phyloP scores from a whole-genome alignment of 2,797 vertebrate genomes.

The Xiphorhynchus erythropygius region DNA sequence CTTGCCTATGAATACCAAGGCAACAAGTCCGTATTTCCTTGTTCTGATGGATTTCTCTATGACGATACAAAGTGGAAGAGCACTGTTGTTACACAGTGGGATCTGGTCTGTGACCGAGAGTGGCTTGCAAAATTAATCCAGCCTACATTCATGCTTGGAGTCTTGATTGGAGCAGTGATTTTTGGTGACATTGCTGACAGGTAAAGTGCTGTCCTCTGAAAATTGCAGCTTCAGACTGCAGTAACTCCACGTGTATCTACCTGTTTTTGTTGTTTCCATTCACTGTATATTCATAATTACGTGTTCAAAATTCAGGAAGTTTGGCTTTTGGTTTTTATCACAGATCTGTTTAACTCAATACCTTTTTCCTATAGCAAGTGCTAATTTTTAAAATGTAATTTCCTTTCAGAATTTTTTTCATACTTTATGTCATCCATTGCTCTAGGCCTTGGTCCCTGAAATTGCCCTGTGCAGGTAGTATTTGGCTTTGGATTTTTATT shows the following conservation, averaged over 20 bases:
- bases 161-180: slow-evolving; percentile 88
- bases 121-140: slow-evolving; percentile 91
- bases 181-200: slow-evolving; percentile 94
- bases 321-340: background rate
- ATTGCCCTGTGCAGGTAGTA: background rate
- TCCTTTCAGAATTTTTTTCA: background rate
- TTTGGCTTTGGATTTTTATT: background rate
- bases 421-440: background rate
- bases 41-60: slow-evolving; percentile 81
- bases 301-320: background rate
- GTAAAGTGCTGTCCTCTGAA: slow-evolving; percentile 71
- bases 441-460: background rate
- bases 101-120: slow-evolving; percentile 89
- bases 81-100: slow-evolving; percentile 89
- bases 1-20: slow-evolving; percentile 80
- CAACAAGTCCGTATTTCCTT: slow-evolving; percentile 79
- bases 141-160: slow-evolving; percentile 92
- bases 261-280: background rate
- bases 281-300: background rate
- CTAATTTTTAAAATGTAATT: background rate
- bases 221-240: background rate
- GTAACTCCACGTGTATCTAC: rapidly evolving
- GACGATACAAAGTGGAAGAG: slow-evolving; percentile 83
- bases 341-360: background rate
- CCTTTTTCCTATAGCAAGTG: background rate